These are phyloP conservation scores for Gadus chalcogrammus DNA, from an alignment of 2,113 vertebrate species.

Conservation along the genomic window DNA sequence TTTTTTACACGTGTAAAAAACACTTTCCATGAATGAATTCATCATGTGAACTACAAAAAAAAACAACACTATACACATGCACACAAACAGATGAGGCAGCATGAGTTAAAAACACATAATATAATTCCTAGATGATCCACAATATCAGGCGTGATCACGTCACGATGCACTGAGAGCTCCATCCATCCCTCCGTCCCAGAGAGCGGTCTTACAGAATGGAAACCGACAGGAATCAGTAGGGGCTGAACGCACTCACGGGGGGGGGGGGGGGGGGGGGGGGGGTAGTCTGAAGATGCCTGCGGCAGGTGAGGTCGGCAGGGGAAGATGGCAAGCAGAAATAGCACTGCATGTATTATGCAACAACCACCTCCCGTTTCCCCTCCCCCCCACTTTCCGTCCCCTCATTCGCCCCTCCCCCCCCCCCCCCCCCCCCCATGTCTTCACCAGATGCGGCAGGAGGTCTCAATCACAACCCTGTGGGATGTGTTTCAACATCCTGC, in stretches of 20 bases:
- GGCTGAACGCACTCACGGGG: conserved; percentile 22
- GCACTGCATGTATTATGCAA: conserved; percentile 63
- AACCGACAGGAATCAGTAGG: conserved; percentile 1
- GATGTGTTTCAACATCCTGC: conserved; percentile 26
- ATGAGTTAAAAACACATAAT: neutral
- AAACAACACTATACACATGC: no score
- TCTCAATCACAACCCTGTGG: conserved; percentile 11
- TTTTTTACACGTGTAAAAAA: no score
- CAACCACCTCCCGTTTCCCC: neutral
- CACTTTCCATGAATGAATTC: no score
- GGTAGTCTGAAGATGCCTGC: conserved; percentile 23
- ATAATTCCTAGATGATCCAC: no score
- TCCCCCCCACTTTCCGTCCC: no score
- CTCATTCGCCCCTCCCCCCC: no score
- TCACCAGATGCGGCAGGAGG: conserved; percentile 34
- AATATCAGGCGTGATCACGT: neutral
- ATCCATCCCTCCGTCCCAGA: neutral
- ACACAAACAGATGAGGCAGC: no score
- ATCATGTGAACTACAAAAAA: no score
- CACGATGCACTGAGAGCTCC: neutral
- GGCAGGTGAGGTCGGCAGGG: conserved; percentile 19
- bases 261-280: no score
- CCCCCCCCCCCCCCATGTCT: conserved; percentile 3
- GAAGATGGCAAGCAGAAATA: conserved; percentile 55
- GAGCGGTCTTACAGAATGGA: conserved; percentile 2